phyloP scores from a whole-genome alignment of 1,140 invertebrate species.

The Battus philenor region DNA sequence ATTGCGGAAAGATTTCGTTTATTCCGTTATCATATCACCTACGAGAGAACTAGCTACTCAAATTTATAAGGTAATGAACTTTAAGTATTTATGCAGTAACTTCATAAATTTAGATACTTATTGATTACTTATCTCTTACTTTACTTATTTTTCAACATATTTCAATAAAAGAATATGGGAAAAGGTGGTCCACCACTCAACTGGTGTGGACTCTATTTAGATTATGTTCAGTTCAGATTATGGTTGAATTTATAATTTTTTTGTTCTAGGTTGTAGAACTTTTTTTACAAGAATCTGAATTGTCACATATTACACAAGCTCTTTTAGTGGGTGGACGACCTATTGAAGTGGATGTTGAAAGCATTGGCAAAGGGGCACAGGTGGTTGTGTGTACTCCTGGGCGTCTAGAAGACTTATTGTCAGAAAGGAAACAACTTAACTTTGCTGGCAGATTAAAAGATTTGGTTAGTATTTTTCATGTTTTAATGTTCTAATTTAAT shows the following conservation, averaged over 20 bases:
- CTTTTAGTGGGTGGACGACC: slow-evolving; percentile 91
- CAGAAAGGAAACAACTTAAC: slow-evolving; percentile 56
- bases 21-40: slow-evolving; percentile 93
- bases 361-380: slow-evolving; percentile 82
- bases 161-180: too few species aligned
- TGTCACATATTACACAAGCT: slow-evolving; percentile 42
- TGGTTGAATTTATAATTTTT: background rate
- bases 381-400: slow-evolving; percentile 96
- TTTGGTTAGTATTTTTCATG: slow-evolving; percentile 34
- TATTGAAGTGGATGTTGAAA: slow-evolving; percentile 84
- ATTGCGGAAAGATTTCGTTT: slow-evolving; percentile 88
- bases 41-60: slow-evolving; percentile 95
- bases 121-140: too few species aligned
- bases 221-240: too few species aligned
- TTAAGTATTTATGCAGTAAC: background rate
- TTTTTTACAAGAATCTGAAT: slow-evolving; percentile 53
- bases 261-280: slow-evolving; percentile 48
- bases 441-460: slow-evolving; percentile 49
- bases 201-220: too few species aligned
- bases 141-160: too few species aligned
- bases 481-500: slow-evolving; percentile 3
- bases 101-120: too few species aligned
- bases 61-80: slow-evolving; percentile 83
- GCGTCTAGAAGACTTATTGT: slow-evolving; percentile 91
- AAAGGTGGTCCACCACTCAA: too few species aligned